Percentiles rank a stretch among this genome's conserved stretches.
Evolutionary conservation across 2,113 vertebrate genomes (phyloP).

Genomic region (Narcine bancroftii): DNA sequence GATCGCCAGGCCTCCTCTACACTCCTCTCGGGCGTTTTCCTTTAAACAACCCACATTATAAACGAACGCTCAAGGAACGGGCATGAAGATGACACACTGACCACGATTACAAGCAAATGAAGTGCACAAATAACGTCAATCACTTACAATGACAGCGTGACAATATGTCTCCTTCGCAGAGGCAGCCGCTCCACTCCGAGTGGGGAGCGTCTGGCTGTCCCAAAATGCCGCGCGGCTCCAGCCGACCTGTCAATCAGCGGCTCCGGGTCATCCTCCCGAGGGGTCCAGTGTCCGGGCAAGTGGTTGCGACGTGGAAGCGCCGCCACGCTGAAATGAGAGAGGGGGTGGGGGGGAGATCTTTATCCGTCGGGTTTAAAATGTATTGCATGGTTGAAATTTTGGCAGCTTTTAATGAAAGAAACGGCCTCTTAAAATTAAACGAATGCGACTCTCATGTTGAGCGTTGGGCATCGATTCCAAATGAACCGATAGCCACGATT

Average conservation of each 20-base stretch:
- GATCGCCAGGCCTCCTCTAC: not conserved
- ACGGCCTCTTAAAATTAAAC: too few species aligned
- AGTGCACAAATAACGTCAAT: conserved; percentile 32
- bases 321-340: not conserved
- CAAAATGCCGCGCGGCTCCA: not conserved
- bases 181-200: conserved; percentile 27
- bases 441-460: too few species aligned
- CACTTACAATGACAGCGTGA: conserved; percentile 32
- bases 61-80: not conserved
- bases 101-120: conserved; percentile 17
- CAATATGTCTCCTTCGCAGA: conserved; percentile 31
- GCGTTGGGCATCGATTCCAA: too few species aligned
- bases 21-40: not conserved
- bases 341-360: too few species aligned
- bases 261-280: not conserved
- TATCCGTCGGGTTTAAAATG: too few species aligned
- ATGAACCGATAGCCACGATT: not conserved
- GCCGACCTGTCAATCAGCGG: not conserved
- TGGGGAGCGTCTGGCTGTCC: conserved; percentile 2
- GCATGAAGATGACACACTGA: not conserved
- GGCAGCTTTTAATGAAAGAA: too few species aligned
- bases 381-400: too few species aligned
- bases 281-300: not conserved
- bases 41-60: not conserved
- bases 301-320: not conserved